Conservation (phyloP, 2,113 vertebrate species). For the Cepphus grylle region DNA sequence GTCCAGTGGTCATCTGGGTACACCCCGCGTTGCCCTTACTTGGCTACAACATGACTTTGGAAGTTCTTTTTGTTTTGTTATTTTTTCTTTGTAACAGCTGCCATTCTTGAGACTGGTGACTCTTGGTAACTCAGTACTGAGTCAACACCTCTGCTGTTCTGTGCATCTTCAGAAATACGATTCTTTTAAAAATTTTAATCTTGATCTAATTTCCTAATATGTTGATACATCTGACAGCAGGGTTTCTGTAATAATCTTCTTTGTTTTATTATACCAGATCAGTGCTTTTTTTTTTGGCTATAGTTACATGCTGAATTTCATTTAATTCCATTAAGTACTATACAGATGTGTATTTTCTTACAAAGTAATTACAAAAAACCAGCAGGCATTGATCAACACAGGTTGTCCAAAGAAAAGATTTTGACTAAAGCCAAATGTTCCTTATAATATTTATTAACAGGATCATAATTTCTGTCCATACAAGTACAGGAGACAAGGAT, state of each 20-base stretch:
- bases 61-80: neutral
- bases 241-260: conserved; percentile 18
- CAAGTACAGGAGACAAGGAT: neutral
- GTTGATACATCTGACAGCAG: conserved; percentile 15
- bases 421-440: conserved; percentile 5
- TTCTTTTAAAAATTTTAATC: neutral
- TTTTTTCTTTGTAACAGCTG: neutral
- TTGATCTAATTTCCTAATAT: conserved; percentile 34
- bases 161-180: neutral
- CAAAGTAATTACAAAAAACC: conserved; percentile 20
- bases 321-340: conserved; percentile 23
- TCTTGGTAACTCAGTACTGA: neutral
- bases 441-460: neutral
- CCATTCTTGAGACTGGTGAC: neutral
- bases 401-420: conserved; percentile 13
- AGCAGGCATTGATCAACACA: conserved; percentile 37
- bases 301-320: neutral
- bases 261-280: conserved; percentile 15
- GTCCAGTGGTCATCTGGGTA: neutral
- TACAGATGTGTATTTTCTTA: conserved; percentile 9
- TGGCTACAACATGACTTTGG: neutral
- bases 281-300: neutral
- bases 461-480: neutral
- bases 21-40: fast-evolving
- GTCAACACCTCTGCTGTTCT: neutral